Evolutionary conservation across 2,888 invertebrate species (phyloP), one percentile per base, ranked within the genome.

Genomic region (Lasioglossum oenotherae): DNA sequence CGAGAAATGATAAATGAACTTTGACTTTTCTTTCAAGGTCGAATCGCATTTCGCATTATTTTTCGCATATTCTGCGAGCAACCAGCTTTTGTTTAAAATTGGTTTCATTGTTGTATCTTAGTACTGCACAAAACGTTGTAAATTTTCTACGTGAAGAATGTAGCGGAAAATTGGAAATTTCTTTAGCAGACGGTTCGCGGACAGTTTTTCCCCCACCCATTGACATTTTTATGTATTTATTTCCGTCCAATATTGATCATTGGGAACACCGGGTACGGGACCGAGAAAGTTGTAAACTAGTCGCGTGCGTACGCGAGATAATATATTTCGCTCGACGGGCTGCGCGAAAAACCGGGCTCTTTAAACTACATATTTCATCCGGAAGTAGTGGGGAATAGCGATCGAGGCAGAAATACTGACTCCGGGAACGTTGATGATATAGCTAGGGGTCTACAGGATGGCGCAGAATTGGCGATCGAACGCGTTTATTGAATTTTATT

Each of bases 221-320:
- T 60, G 53, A 41, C 46, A 82, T 2, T 49, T 82, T 82, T 84
- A 84, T 84, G 82, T 84, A 78, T 82, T 78, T 71, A 60, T 60
- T 27, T 60, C 27, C 60, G 64, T 10, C 19, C 75, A 64, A 78
- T 85, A 83, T 85, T 76, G 78, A 79, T 83, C 83, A 83, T 75
- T 27, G 35, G 74, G 72, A 53, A 71, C 64, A 75, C 60, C 83
- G 49, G 75, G 71, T 53, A 73, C 19, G 60, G n/a, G n/a, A 23
- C 31, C 14, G 27, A 38, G 78, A 23, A 82, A 78, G 78, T 84
- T 82, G 78, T 74, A 72, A 82, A 82, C 57, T 53, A 82, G 77
- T 77, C 74, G 67, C 49, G 67, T 60, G 44, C 71, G 53, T 82
- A 53, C 71, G 57, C 83, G 64, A 49, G 72, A 60, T 83, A 83